Evolutionary conservation across 2,797 vertebrate species (phyloP).

Genomic region (Enteromius mattozi): DNA sequence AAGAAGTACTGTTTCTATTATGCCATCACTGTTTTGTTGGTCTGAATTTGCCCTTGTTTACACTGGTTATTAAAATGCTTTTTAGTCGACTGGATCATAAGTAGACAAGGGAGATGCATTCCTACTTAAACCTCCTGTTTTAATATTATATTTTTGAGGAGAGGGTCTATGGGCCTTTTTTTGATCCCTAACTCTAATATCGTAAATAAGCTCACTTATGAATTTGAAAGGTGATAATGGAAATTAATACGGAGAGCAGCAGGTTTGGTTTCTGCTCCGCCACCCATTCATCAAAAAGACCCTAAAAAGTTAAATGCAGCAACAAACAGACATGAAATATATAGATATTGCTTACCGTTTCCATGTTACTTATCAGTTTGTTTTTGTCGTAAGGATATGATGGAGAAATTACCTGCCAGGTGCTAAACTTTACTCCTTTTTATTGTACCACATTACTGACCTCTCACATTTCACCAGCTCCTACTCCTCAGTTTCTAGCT

Average conservation of each 20-base stretch:
- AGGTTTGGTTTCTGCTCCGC: background rate
- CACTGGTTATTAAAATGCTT: background rate
- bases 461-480: constrained; percentile 61
- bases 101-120: background rate
- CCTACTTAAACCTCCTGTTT: background rate
- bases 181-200: background rate
- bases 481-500: constrained; percentile 4
- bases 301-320: background rate
- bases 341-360: background rate
- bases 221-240: background rate
- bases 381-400: constrained; percentile 2
- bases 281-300: background rate
- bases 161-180: background rate
- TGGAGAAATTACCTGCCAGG: background rate
- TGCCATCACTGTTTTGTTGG: background rate
- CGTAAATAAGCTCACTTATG: background rate
- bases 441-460: constrained; percentile 26
- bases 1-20: background rate
- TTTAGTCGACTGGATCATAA: background rate
- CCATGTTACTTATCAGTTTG: background rate
- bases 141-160: background rate
- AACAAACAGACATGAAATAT: background rate
- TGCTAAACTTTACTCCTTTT: constrained; percentile 11
- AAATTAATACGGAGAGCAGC: background rate
- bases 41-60: background rate